phyloP scores from a whole-genome alignment of 2,888 invertebrate species.

The Balanococcus diminutus region DNA sequence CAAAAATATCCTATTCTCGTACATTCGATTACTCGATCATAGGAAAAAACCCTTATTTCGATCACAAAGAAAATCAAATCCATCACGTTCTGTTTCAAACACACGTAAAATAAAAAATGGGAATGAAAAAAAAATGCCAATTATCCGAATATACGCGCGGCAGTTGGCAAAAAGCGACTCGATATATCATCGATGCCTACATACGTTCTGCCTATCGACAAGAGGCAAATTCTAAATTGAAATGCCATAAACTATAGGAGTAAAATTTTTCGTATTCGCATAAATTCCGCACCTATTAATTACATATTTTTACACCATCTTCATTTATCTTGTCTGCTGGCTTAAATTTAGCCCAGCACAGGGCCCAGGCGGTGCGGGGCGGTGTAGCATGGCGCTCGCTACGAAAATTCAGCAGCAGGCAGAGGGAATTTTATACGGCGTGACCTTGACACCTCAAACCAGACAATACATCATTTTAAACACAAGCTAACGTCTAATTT shows the following conservation, averaged over 20 bases:
- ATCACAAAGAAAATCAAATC: neutral
- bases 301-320: slow-evolving; percentile 5
- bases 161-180: neutral
- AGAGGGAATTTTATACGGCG: neutral
- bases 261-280: neutral
- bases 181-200: slow-evolving; percentile 5
- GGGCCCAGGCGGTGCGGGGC: too few species aligned
- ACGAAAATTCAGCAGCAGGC: neutral
- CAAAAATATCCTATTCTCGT: too few species aligned
- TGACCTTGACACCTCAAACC: slow-evolving; percentile 33
- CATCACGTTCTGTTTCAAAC: neutral
- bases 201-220: neutral
- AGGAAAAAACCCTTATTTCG: too few species aligned
- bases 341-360: neutral
- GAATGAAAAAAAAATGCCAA: neutral
- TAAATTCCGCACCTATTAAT: slow-evolving; percentile 5
- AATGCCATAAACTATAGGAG: neutral
- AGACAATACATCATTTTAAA: slow-evolving; percentile 43
- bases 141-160: neutral
- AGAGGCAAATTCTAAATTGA: neutral
- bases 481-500: slow-evolving; percentile 21
- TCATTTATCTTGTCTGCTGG: slow-evolving; percentile 8
- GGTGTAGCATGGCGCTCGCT: neutral
- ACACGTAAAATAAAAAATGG: neutral
- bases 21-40: too few species aligned